Evolutionary conservation across 2,888 invertebrate species (phyloP), one percentile per base, ranked within the genome.

Genomic region (Blera fallax): DNA sequence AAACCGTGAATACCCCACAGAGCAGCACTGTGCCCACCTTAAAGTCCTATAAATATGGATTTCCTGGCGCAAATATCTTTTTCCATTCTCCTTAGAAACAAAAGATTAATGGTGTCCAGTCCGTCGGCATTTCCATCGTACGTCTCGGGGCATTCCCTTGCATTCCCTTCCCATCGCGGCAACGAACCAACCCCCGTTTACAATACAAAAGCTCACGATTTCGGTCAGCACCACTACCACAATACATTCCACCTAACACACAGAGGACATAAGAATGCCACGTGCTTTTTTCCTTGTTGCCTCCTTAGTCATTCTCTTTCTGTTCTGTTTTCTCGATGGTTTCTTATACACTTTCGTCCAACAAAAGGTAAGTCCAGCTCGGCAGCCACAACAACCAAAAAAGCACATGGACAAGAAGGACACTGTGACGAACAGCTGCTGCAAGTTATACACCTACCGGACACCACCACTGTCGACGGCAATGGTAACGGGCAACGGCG

Each of bases 401-500:
- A 78, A 83, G 54, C 43, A 78, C 52, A 67, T 73, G 78, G 73
- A 60, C 78, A 79, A 34, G 16, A 48, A 72, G 60, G 60, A 78
- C 70, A 65, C 16, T 60, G 54, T 64, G 60, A 70, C 40, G 48
- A 81, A 74, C 76, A 81, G 74, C 80, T 67, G 70, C 24, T 69
- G 60, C 34, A 62, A 76, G 80, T 74, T 67, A 60, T 67, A 81
- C n/a, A n/a, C 72, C 74, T 60, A 81, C 74, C 69, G 60, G 74
- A 18, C 74, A 69, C 62, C 70, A 82, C 58, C 72, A 73, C 67
- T 50, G 29, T 37, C 34, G 56, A 58, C 37, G 48, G 83, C 73
- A 80, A 79, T 74, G 74, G 76, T 87, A 83, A 73, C 82, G 64
- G 87, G 88, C 87, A 87, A 88, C 69, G 83, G 64, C 72, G 76